These are phyloP conservation scores for Eupsilia transversa DNA, from an alignment of 2,888 invertebrate species.

Conservation along the genomic window DNA sequence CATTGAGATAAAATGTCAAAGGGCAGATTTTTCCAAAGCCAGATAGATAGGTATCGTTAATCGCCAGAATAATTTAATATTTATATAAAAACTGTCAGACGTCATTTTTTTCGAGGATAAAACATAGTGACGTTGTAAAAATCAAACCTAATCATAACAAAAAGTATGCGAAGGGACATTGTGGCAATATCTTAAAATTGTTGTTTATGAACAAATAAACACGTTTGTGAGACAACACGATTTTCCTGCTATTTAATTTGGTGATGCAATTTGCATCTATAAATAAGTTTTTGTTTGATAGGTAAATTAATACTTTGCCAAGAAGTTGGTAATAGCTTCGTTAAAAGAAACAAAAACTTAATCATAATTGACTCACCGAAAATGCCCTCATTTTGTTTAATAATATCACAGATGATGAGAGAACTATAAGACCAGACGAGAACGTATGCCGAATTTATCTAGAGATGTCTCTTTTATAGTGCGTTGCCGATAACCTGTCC, in stretches of 20 bases:
- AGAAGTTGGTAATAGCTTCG: not conserved
- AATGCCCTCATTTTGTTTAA: slow-evolving; percentile 72
- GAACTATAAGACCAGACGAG: slow-evolving; percentile 34
- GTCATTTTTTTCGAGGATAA: not conserved
- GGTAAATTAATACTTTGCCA: not conserved
- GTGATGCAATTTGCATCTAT: not conserved
- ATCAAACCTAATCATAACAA: not conserved
- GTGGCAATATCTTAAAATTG: not conserved
- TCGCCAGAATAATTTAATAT: not conserved
- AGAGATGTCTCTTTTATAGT: slow-evolving; percentile 68
- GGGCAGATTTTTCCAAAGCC: not conserved
- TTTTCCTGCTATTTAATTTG: not conserved
- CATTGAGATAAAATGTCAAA: not conserved
- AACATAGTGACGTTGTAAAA: not conserved
- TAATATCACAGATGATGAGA: slow-evolving; percentile 56
- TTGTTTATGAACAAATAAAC: not conserved
- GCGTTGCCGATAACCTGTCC: slow-evolving; percentile 58
- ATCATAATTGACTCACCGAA: slow-evolving; percentile 70
- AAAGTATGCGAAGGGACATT: not conserved
- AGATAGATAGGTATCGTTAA: not conserved
- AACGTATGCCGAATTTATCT: slow-evolving; percentile 55
- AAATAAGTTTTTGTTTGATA: not conserved
- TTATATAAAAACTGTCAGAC: not conserved
- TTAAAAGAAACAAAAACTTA: not conserved
- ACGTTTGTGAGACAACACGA: not conserved